Base-by-base conservation (phyloP, 2,113 vertebrate species). In the Tyrannus savana region DNA sequence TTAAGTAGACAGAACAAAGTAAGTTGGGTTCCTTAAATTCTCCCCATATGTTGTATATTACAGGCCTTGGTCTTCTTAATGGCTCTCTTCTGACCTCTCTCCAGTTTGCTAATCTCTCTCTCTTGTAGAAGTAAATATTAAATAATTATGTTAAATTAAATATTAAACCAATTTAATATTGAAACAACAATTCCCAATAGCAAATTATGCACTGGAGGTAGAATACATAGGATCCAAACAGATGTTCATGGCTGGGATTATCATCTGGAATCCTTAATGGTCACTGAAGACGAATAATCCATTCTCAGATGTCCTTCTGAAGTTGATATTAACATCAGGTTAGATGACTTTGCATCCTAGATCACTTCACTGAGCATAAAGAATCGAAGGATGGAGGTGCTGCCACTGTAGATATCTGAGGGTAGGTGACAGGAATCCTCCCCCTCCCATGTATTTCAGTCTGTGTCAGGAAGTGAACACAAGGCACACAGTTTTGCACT, bases 381-480 rank as follows among this genome's bases (percentile, higher is more conserved):
- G 42, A n/a, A 81, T 33, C 35, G 35, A 86, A 46, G 28, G 24
- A 39, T 16, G 42, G 71, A 84, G 37, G n/a, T 55, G 47, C 11
- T 0, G 0, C 27, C 53, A 47, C 44, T 39, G 68, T 6, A 39
- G 64, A 9, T 13, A 56, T 5, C 41, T 47, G 64, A 92, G 31
- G 10, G 28, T 9, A 78, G 64, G 35, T 14, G 41, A 35, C 14
- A 58, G 39, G 35, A 90, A 37, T 39, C 11, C 33, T 74, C 10
- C 12, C 12, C 5, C 35, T 37, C 35, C 19, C 21, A 7, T 31
- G 19, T 9, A 21, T 35, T 82, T 87, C 0, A 0, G 21, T 90
- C 74, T 81, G 67, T 55, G 47, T 39, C 76, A 44, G 22, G 30
- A 59, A 59, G 71, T 11, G 87, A 62, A 66, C 19, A 23, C 60